Percentiles rank a stretch among this genome's conserved stretches.
These are phyloP conservation scores for Oryzias dopingdopingensis DNA, from an alignment of 2,797 vertebrate species.

Conservation along the genomic window DNA sequence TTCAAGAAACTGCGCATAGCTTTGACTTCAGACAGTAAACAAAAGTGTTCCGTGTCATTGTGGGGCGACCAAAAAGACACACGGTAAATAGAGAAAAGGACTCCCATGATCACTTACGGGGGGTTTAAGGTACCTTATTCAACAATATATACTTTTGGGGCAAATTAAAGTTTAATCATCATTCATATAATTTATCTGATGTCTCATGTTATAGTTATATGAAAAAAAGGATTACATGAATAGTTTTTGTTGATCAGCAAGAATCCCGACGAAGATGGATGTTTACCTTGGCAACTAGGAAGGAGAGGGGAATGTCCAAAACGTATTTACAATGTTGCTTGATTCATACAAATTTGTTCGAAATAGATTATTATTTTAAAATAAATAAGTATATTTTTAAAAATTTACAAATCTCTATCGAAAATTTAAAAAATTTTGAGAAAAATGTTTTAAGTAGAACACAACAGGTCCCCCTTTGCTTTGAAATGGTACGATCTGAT, in stretches of 20 bases:
- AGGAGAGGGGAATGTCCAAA: neutral
- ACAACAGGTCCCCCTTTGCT: neutral
- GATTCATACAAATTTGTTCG: too few species aligned
- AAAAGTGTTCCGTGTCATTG: neutral
- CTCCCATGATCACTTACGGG: accelerated
- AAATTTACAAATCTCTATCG: too few species aligned
- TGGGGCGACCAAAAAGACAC: conserved; percentile 27
- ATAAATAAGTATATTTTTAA: neutral
- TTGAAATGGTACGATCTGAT: conserved; percentile 38
- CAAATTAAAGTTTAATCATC: accelerated
- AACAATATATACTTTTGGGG: too few species aligned
- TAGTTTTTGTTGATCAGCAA: conserved; percentile 43
- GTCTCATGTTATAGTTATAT: accelerated
- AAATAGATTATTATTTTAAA: neutral
- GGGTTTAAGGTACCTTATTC: accelerated
- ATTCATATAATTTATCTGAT: accelerated
- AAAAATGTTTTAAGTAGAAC: neutral
- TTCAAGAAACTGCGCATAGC: conserved; percentile 1
- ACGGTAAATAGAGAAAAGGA: neutral
- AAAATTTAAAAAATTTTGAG: too few species aligned
- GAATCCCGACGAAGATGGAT: neutral
- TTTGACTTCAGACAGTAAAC: conserved; percentile 49
- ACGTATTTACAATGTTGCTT: too few species aligned
- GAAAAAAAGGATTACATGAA: accelerated
- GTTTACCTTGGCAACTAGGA: conserved; percentile 32